These are phyloP conservation scores for Cylindroiulus punctatus DNA, from an alignment of 2,888 invertebrate species.

Conservation along the genomic window DNA sequence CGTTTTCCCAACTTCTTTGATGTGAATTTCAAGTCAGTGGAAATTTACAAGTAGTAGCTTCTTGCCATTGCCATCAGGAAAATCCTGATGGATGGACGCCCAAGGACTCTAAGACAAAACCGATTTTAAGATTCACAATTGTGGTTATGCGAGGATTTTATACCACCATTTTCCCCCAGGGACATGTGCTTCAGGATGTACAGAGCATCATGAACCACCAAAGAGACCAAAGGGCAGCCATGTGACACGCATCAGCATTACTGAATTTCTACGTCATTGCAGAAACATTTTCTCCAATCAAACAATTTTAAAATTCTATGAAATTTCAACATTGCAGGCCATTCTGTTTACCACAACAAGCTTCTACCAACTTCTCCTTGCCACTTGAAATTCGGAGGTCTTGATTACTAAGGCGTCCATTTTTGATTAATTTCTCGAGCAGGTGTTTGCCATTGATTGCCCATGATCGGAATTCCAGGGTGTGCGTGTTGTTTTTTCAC, in stretches of 20 bases:
- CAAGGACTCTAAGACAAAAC: background rate
- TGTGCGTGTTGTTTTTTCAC: constrained; percentile 45
- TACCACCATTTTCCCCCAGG: too few species aligned
- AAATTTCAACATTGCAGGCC: too few species aligned
- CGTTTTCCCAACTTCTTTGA: background rate
- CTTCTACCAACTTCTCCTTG: constrained; percentile 69
- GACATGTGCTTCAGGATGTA: too few species aligned
- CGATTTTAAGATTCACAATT: too few species aligned
- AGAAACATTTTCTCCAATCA: too few species aligned
- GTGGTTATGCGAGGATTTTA: too few species aligned
- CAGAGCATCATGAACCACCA: too few species aligned
- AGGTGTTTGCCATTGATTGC: constrained; percentile 22
- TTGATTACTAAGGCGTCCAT: constrained; percentile 34
- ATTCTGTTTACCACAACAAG: background rate
- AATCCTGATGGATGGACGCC: too few species aligned
- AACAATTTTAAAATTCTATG: too few species aligned
- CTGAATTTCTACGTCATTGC: too few species aligned
- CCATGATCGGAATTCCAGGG: constrained; percentile 8
- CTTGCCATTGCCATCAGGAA: constrained; percentile 69
- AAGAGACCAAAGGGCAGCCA: too few species aligned
- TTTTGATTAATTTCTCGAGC: constrained; percentile 42
- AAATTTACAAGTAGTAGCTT: constrained; percentile 80
- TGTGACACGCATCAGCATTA: too few species aligned
- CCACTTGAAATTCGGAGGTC: constrained; percentile 11
- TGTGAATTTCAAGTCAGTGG: background rate